Evolutionary conservation across 2,888 invertebrate species (phyloP).

Genomic region (Machimus rusticus): DNA sequence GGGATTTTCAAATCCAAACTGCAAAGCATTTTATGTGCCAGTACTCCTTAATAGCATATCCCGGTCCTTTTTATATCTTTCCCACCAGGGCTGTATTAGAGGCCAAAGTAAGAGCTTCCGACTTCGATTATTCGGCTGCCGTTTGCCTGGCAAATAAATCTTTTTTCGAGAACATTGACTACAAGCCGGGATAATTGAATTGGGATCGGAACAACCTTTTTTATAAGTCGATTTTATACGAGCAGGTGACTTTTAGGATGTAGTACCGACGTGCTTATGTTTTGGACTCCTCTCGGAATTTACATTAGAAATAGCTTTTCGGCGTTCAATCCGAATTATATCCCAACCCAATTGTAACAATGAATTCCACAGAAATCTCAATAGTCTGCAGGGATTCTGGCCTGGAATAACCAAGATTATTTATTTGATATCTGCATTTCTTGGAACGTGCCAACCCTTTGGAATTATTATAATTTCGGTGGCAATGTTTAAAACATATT

Average conservation of each 20-base stretch:
- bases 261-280: background rate
- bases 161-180: constrained; percentile 26
- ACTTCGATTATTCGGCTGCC: background rate
- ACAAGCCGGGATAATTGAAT: constrained; percentile 28
- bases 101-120: background rate
- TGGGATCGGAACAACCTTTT: constrained; percentile 11
- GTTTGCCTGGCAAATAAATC: constrained; percentile 7
- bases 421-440: background rate
- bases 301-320: background rate
- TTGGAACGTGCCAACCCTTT: background rate
- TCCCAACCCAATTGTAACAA: background rate
- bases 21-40: background rate
- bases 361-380: background rate
- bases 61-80: background rate
- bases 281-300: background rate
- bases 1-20: background rate
- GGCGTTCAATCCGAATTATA: background rate
- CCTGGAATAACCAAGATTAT: background rate
- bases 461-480: background rate
- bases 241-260: background rate
- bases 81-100: background rate
- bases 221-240: constrained; percentile 16
- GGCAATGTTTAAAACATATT: no score
- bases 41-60: constrained; percentile 8
- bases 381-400: background rate